Base-by-base conservation (phyloP, 2,888 invertebrate species). In the Byasa hedistus region DNA sequence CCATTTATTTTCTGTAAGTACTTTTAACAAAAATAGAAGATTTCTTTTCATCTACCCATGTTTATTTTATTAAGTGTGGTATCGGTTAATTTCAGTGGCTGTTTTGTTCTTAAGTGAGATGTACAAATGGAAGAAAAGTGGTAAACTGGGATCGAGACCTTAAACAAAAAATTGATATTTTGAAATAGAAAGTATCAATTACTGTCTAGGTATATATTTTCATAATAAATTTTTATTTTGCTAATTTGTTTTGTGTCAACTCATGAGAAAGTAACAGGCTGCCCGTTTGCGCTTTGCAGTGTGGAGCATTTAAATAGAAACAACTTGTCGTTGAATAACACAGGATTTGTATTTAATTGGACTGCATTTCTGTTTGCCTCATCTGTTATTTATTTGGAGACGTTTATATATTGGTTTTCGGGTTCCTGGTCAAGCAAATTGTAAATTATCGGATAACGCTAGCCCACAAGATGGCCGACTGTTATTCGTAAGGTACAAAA, bases 391-490 rank as follows among this genome's bases (percentile, higher is more conserved):
- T 77, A 68, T 79, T 72, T 69, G 79, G 77, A 81, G 75, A 73
- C 71, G 68, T 77, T 65, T 75, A 73, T 79, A 77, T 70, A 77
- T 77, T 78, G 70, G 78, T 78, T 32, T 32, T 77, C 77, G 78
- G 80, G 79, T 81, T 78, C 76, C 73, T 75, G 82, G 81, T 80
- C 81, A 81, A 81, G 76, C 71, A 75, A 81, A 78, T 81, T 77
- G 75, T 80, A 84, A 81, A 79, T 81, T 86, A 82, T 89, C 89
- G 89, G 85, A 88, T 89, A 91, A 89, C 89, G 91, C 90, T 77
- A 90, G 89, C 87, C 90, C 84, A 89, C 91, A 91, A 91, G 87
- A 91, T 91, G 91, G 91, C 91, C 91, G 91, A 89, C 91, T 87
- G 87, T 88, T 90, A 85, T 89, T 91, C 86, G 89, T 91, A 88